phyloP scores from a whole-genome alignment of 2,797 vertebrate genomes.

The Nyctibius grandis region DNA sequence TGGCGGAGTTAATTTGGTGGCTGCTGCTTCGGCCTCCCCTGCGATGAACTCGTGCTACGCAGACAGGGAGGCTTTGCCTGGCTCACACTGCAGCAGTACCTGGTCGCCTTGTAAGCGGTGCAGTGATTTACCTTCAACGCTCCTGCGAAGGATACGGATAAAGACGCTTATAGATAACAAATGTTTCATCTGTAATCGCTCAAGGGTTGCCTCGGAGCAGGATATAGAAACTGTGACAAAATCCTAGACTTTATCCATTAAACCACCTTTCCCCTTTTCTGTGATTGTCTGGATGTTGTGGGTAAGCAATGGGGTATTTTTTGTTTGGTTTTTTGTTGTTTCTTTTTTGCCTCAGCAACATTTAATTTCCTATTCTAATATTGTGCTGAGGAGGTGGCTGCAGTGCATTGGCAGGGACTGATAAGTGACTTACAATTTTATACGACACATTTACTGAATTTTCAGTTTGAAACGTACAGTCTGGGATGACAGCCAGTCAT shows the following conservation, averaged over 20 bases:
- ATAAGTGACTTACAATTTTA: constrained; percentile 37
- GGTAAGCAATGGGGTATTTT: not conserved
- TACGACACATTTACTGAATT: constrained; percentile 1
- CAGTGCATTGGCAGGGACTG: constrained; percentile 21
- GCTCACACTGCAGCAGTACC: not conserved
- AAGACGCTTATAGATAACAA: not conserved
- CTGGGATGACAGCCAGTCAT: constrained; percentile 39
- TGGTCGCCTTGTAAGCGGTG: not conserved
- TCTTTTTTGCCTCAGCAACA: not conserved
- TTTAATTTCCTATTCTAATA: not conserved
- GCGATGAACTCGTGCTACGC: not conserved
- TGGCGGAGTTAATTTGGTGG: not conserved
- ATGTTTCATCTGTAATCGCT: not conserved
- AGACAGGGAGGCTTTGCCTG: not conserved
- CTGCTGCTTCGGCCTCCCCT: not conserved
- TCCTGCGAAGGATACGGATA: not conserved
- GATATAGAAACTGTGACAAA: not conserved
- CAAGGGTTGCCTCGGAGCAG: not conserved
- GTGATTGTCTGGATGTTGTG: not conserved
- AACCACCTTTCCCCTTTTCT: not conserved
- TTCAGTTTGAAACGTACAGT: constrained; percentile 11
- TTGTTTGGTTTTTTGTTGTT: not conserved
- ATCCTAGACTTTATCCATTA: not conserved
- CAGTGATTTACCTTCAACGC: not conserved
- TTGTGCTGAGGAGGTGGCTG: not conserved